Percentiles rank a stretch among this genome's conserved stretches.
These are phyloP conservation scores for Mamestra brassicae DNA, from an alignment of 2,888 invertebrate species.

Conservation along the genomic window DNA sequence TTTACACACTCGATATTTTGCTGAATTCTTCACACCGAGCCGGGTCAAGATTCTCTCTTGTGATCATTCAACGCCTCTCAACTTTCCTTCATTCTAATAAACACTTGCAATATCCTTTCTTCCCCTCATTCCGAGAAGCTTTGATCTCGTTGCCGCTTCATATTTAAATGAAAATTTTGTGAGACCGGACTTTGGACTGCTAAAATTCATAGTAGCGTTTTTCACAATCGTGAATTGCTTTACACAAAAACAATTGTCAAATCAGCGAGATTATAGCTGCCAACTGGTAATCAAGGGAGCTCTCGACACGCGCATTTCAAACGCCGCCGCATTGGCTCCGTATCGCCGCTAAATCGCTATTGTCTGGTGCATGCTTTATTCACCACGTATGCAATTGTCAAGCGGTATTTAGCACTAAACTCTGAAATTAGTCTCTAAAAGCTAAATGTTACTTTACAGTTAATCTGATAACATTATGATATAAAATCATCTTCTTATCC, in stretches of 20 bases:
- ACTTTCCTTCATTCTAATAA: slow-evolving; percentile 59
- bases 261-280: slow-evolving; percentile 30
- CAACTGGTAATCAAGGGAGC: slow-evolving; percentile 27
- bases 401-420: not conserved
- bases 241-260: slow-evolving; percentile 28
- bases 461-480: not conserved
- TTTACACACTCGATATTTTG: slow-evolving; percentile 56
- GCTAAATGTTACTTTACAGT: not conserved
- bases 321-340: not conserved
- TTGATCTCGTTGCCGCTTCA: slow-evolving; percentile 39
- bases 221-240: not conserved
- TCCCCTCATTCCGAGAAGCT: slow-evolving; percentile 33
- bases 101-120: slow-evolving; percentile 55
- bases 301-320: slow-evolving; percentile 8
- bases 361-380: slow-evolving; percentile 20
- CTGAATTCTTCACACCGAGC: slow-evolving; percentile 45
- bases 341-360: slow-evolving; percentile 4
- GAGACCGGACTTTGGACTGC: not conserved
- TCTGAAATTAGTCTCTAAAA: not conserved
- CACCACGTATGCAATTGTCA: slow-evolving; percentile 3
- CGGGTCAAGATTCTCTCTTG: slow-evolving; percentile 58
- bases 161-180: slow-evolving; percentile 37
- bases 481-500: not conserved
- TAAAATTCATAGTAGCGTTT: slow-evolving; percentile 19
- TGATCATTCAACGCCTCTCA: slow-evolving; percentile 58